Conservation (phyloP, 1,140 invertebrate species). For the Ips typographus region DNA sequence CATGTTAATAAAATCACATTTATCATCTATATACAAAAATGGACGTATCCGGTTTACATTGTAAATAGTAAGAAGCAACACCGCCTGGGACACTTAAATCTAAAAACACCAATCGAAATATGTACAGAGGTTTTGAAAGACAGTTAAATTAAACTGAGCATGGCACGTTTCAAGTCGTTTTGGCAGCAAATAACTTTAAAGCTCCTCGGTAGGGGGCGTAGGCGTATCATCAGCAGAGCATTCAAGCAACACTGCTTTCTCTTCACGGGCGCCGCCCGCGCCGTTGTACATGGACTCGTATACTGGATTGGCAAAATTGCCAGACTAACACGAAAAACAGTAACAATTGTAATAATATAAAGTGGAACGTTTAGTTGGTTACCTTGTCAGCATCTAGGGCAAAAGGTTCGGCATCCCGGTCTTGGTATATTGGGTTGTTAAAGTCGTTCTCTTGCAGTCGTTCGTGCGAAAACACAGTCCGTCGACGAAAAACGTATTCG, state of each 20-base stretch:
- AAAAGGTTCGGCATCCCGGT: conserved; percentile 64
- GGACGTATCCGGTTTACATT: too few species aligned
- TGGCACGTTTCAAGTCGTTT: too few species aligned
- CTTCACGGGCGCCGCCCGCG: conserved; percentile 53
- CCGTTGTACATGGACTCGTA: conserved; percentile 77
- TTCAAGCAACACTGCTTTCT: conserved; percentile 60
- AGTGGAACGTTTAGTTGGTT: conserved; percentile 30
- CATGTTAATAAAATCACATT: too few species aligned
- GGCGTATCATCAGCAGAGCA: conserved; percentile 46
- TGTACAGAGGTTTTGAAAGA: too few species aligned
- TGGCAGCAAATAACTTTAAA: conserved; percentile 19
- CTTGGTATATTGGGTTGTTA: conserved; percentile 84
- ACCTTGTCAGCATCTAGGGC: conserved; percentile 64
- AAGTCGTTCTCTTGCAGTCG: conserved; percentile 74
- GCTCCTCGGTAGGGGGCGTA: conserved; percentile 42
- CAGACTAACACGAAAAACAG: conserved; percentile 50
- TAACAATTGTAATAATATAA: conserved; percentile 8
- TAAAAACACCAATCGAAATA: too few species aligned
- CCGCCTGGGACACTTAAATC: too few species aligned
- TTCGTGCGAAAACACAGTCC: conserved; percentile 73
- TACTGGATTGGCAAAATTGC: conserved; percentile 81
- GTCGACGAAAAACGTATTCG: conserved; percentile 51
- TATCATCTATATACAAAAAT: not conserved
- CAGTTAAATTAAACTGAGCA: not conserved
- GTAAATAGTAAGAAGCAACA: too few species aligned